These are phyloP conservation scores for Cinclus cinclus DNA, from an alignment of 2,113 vertebrate species.

Conservation along the genomic window DNA sequence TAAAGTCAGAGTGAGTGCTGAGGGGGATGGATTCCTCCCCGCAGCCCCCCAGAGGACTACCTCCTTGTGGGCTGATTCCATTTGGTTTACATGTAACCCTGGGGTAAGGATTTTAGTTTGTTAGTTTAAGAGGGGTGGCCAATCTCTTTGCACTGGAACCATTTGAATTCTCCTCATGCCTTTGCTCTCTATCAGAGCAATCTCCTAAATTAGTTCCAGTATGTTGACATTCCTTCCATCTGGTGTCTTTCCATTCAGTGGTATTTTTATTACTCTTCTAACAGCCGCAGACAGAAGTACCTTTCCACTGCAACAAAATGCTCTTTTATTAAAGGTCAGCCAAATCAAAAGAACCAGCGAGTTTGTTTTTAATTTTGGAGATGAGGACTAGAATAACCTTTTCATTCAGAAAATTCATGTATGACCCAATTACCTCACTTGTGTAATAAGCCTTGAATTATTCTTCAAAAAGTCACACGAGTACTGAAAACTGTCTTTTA, in stretches of 20 bases:
- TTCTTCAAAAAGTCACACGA: not conserved
- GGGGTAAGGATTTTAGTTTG: constrained; percentile 62
- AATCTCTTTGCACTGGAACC: constrained; percentile 45
- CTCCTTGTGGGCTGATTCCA: constrained; percentile 54
- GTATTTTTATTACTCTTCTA: constrained; percentile 70
- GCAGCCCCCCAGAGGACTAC: not conserved
- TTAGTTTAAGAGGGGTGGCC: constrained; percentile 65
- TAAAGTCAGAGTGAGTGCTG: not conserved
- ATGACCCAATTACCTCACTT: constrained; percentile 26
- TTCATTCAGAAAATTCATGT: constrained; percentile 62
- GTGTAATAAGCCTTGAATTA: constrained; percentile 13
- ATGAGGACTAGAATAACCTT: constrained; percentile 48
- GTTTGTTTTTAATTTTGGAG: constrained; percentile 64
- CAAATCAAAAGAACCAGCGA: constrained; percentile 52
- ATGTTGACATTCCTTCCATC: constrained; percentile 69
- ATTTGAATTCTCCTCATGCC: constrained; percentile 68
- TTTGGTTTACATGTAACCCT: constrained; percentile 61
- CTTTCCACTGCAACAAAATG: constrained; percentile 66
- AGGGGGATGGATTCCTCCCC: not conserved
- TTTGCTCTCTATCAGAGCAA: constrained; percentile 66
- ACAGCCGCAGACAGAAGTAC: constrained; percentile 67
- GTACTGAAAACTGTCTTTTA: not conserved
- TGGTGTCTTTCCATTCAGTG: constrained; percentile 65
- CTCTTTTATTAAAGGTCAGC: constrained; percentile 70
- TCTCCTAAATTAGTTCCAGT: constrained; percentile 73